Evolutionary conservation across 2,888 invertebrate genomes (phyloP).

Genomic region (Gandaritis pyraliata): DNA sequence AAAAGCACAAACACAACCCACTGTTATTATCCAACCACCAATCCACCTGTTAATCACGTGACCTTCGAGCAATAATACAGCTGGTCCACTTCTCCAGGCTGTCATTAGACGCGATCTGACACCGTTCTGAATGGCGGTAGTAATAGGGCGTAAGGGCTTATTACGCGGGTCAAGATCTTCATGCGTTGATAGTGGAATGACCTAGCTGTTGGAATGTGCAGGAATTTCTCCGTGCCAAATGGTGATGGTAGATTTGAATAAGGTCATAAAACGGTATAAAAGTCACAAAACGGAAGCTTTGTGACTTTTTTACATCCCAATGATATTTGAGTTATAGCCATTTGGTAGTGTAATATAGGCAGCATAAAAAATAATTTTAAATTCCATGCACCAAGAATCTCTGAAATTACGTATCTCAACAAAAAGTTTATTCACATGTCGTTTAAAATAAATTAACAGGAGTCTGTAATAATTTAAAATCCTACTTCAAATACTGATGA

Average conservation of each 20-base stretch:
- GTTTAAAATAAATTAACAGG: too few species aligned
- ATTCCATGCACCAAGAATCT: too few species aligned
- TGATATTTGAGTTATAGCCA: too few species aligned
- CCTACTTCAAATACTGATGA: too few species aligned
- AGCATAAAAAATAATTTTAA: too few species aligned
- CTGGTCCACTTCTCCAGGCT: slow-evolving; percentile 30
- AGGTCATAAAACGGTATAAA: too few species aligned
- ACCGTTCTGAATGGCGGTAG: slow-evolving; percentile 39
- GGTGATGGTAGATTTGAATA: slow-evolving; percentile 5
- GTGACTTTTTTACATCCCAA: too few species aligned
- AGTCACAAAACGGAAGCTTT: too few species aligned
- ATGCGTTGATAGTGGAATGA: slow-evolving; percentile 39
- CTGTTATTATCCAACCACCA: slow-evolving; percentile 21
- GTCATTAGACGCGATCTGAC: slow-evolving; percentile 44
- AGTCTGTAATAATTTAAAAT: too few species aligned
- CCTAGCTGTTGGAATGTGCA: slow-evolving; percentile 16
- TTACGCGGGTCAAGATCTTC: slow-evolving; percentile 42
- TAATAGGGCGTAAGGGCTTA: slow-evolving; percentile 32
- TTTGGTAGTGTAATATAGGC: too few species aligned
- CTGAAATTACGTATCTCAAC: too few species aligned
- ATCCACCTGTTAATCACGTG: slow-evolving; percentile 62
- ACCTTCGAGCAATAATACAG: slow-evolving; percentile 33
- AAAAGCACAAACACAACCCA: slow-evolving; percentile 19
- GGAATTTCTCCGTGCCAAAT: slow-evolving; percentile 30
- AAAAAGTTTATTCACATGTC: not conserved